phyloP scores from a whole-genome alignment of 2,113 vertebrate genomes.

The Passer domesticus region DNA sequence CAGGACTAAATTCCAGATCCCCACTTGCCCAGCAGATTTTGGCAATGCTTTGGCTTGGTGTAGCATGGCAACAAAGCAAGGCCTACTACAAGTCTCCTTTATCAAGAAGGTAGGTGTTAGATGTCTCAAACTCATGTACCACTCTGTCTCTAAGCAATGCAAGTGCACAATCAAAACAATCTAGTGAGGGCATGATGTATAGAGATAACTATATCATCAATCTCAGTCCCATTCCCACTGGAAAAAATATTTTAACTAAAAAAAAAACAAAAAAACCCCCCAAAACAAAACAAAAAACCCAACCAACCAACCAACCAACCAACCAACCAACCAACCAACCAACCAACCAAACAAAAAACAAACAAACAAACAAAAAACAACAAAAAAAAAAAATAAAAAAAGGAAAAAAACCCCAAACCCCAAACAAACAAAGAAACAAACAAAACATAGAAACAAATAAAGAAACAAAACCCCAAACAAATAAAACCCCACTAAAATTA shows the following conservation, averaged over 20 bases:
- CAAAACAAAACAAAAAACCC: neutral
- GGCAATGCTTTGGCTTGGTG: neutral
- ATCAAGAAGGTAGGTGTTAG: neutral
- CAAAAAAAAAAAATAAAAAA: no score
- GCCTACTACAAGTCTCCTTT: neutral
- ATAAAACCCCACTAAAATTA: neutral
- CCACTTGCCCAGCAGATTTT: neutral
- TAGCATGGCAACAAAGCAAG: neutral
- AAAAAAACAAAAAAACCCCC: rapidly evolving
- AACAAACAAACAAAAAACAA: no score
- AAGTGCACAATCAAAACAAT: neutral
- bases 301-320: neutral
- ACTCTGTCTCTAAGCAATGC: neutral
- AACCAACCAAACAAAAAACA: neutral
- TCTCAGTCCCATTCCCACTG: neutral
- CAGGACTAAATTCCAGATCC: neutral
- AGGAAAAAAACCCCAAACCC: no score
- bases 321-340: no score
- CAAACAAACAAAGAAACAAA: neutral
- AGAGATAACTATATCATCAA: neutral
- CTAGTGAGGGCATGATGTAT: no score
- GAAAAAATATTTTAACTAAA: neutral
- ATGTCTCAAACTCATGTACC: neutral
- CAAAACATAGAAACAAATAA: neutral
- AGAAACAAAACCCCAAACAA: neutral